Conservation (phyloP, 1,140 invertebrate genomes). For the Drosophila malerkotliana region DNA sequence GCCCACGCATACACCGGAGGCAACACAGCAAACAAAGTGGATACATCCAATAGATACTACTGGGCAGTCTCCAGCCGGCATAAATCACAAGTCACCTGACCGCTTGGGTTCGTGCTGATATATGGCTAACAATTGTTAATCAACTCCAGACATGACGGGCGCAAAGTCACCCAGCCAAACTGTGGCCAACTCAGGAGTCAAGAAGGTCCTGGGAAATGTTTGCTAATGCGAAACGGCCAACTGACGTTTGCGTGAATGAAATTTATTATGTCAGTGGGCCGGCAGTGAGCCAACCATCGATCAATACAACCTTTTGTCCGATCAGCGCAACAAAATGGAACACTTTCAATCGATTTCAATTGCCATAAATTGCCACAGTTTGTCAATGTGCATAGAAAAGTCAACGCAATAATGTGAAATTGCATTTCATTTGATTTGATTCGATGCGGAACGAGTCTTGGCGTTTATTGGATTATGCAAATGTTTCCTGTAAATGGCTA, state of each 20-base stretch:
- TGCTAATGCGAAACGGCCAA: slow-evolving; percentile 11
- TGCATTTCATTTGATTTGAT: slow-evolving; percentile 67
- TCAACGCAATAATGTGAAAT: slow-evolving; percentile 69
- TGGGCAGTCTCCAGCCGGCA: slow-evolving; percentile 32
- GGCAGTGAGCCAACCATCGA: slow-evolving; percentile 27
- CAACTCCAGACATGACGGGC: slow-evolving; percentile 74
- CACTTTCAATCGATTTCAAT: slow-evolving; percentile 63
- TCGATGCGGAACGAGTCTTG: slow-evolving; percentile 16
- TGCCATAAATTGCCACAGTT: slow-evolving; percentile 56
- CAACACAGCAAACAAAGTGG: slow-evolving; percentile 29
- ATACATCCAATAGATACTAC: slow-evolving; percentile 61
- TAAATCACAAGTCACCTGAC: slow-evolving; percentile 70
- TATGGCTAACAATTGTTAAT: slow-evolving; percentile 74
- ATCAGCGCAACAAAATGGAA: slow-evolving; percentile 18
- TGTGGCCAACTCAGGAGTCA: slow-evolving; percentile 2
- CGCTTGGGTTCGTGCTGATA: slow-evolving; percentile 45
- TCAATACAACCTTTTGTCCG: slow-evolving; percentile 33
- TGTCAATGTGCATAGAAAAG: slow-evolving; percentile 31
- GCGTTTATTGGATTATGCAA: slow-evolving; percentile 67
- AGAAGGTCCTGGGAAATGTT: neutral
- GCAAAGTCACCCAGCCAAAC: slow-evolving; percentile 47
- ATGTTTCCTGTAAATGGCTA: slow-evolving; percentile 41
- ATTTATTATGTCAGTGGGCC: slow-evolving; percentile 28
- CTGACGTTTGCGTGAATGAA: slow-evolving; percentile 30
- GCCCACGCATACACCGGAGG: slow-evolving; percentile 2